Evolutionary conservation across 2,113 vertebrate species (phyloP), one percentile per base, ranked within the genome.

Genomic region (Grallaria varia): DNA sequence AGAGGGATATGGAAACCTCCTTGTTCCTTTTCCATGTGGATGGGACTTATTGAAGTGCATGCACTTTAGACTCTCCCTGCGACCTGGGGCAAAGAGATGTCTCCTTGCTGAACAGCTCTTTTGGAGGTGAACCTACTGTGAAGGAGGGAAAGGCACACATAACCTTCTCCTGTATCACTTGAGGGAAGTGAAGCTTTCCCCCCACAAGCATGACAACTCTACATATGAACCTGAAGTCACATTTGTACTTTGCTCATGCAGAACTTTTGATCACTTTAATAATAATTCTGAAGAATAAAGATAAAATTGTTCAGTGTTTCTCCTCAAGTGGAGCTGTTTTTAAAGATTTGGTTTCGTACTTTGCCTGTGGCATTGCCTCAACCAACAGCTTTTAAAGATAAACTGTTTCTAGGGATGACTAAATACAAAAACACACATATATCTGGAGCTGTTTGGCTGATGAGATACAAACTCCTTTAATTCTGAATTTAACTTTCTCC

Each of bases 1-100:
- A 42, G 23, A 68, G 22, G 12, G 50, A 31, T 10, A 42, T 0
- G 7, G 52, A 79, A 72, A 67, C 2, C 6, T 69, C 33, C n/a
- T 44, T 68, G 20, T 23, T 73, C 53, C 50, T 56, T 77, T 64
- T 92, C 33, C 30, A 69, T 37, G 55, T 5, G 16, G 33, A 67
- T 30, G 8, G 4, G 30, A 56, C 33, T 39, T 17, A 22, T 0
- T 10, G 1, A 68, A 55, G 49, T 4, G 7, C 24, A 16, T 7
- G 2, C 15, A 76, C 22, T 37, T 58, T 2, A 69, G 21, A 27
- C 37, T 80, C 25, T 33, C 40, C 47, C n/a, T 20, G 42, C 50
- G 47, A 20, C 18, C 24, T 39, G 23, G 33, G 13, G 20, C 22
- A 76, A 47, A 39, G 49, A 19, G 28, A 22, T n/a, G 7, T 37